Percentiles rank a stretch among this genome's conserved stretches.
Conservation (phyloP, 2,797 vertebrate species). For the Pseudomugil tenellus region DNA sequence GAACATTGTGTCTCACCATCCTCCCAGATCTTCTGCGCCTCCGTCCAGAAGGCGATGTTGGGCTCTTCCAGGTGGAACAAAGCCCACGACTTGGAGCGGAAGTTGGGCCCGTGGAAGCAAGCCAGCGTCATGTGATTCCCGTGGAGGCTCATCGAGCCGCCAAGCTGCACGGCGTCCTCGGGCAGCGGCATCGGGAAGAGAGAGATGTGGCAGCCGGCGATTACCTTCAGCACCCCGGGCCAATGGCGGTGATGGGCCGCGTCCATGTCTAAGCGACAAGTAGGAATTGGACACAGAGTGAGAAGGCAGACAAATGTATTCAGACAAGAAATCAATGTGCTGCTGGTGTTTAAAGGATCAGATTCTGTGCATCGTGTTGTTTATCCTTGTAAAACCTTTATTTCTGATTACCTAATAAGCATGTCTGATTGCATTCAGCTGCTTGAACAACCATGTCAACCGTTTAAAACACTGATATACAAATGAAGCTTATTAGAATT, state of each 20-base stretch:
- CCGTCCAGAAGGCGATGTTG: slow-evolving; percentile 99
- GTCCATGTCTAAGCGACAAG: slow-evolving; percentile 86
- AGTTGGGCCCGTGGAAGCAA: slow-evolving; percentile 98
- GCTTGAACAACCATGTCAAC: slow-evolving; percentile 23
- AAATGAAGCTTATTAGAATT: slow-evolving; percentile 56
- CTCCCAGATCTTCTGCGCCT: slow-evolving; percentile 98
- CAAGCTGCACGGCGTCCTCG: slow-evolving; percentile 96
- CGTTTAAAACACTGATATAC: slow-evolving; percentile 21
- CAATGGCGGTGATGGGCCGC: slow-evolving; percentile 98
- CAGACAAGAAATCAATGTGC: slow-evolving; percentile 6
- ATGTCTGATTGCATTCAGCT: slow-evolving; percentile 44
- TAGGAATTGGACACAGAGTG: background rate
- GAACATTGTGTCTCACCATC: slow-evolving; percentile 85
- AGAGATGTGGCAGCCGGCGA: slow-evolving; percentile 98
- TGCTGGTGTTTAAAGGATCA: background rate
- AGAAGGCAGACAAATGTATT: slow-evolving; percentile 20
- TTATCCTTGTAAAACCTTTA: slow-evolving; percentile 3
- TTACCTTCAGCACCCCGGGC: slow-evolving; percentile 95
- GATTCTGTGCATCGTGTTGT: slow-evolving; percentile 1
- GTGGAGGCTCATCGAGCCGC: slow-evolving; percentile 97
- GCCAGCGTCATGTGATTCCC: slow-evolving; percentile 99
- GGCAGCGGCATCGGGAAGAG: slow-evolving; percentile 96
- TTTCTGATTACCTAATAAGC: slow-evolving; percentile 28
- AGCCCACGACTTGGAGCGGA: slow-evolving; percentile 98
- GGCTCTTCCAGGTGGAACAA: slow-evolving; percentile 98